Conservation (phyloP, 1,140 invertebrate genomes). For the Plodia interpunctella region DNA sequence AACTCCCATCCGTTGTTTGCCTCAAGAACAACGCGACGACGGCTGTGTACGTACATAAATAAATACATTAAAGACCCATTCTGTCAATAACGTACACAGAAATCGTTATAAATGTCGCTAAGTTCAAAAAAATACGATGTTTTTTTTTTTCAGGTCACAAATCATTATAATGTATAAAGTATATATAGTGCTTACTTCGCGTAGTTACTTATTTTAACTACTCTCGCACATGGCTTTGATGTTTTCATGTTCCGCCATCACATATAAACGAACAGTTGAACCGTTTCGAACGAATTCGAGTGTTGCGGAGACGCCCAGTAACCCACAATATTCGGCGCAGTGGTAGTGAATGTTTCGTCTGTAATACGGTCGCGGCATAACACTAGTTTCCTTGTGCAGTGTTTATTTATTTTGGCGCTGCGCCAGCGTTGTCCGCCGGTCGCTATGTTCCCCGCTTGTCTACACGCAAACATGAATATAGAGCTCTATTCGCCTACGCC, state of each 20-base stretch:
- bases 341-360: constrained; percentile 74
- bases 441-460: constrained; percentile 46
- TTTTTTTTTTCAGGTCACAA: no score
- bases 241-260: not conserved
- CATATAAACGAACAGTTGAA: not conserved
- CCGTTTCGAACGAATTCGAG: constrained; percentile 19
- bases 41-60: no score
- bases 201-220: not conserved
- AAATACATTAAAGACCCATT: no score
- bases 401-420: constrained; percentile 70
- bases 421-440: constrained; percentile 67
- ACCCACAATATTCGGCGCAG: constrained; percentile 72
- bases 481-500: constrained; percentile 53
- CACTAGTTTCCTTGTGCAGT: constrained; percentile 75
- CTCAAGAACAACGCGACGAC: not conserved
- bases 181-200: no score
- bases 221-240: not conserved
- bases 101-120: no score
- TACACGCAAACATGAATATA: constrained; percentile 57
- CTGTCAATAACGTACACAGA: no score
- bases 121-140: no score
- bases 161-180: no score
- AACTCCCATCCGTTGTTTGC: constrained; percentile 19
- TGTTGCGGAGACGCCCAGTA: constrained; percentile 54
- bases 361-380: constrained; percentile 74